Conservation (phyloP, 2,888 invertebrate genomes). For the Acronicta aceris region DNA sequence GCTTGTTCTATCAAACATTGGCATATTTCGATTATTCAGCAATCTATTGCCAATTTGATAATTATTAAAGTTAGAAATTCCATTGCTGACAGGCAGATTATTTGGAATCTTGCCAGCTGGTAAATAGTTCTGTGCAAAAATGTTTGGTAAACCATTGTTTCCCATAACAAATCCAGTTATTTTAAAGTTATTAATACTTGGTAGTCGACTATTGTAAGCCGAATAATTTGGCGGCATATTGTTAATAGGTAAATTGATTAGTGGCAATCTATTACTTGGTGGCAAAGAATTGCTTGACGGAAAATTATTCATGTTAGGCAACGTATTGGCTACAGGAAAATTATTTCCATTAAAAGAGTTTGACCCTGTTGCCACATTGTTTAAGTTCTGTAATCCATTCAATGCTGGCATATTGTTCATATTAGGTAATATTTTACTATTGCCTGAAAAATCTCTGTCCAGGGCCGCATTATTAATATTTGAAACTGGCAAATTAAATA, state of each 20-base stretch:
- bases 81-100: not conserved
- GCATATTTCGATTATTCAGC: constrained; percentile 4
- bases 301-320: constrained; percentile 16
- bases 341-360: constrained; percentile 29
- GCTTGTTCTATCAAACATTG: not conserved
- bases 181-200: constrained; percentile 11
- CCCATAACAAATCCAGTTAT: constrained; percentile 13
- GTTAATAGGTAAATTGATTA: constrained; percentile 31
- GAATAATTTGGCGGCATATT: constrained; percentile 37
- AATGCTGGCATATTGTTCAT: constrained; percentile 8
- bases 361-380: constrained; percentile 6
- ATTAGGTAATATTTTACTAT: constrained; percentile 9
- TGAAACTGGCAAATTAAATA: constrained; percentile 8
- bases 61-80: constrained; percentile 4
- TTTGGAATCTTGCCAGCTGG: constrained; percentile 12
- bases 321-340: constrained; percentile 7
- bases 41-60: constrained; percentile 9
- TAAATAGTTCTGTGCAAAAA: constrained; percentile 9
- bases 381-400: constrained; percentile 20
- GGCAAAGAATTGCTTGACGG: not conserved
- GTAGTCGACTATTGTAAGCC: constrained; percentile 27
- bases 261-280: not conserved
- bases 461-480: constrained; percentile 6
- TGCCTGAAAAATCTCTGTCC: constrained; percentile 12
- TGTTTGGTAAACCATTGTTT: constrained; percentile 7